Conservation (phyloP, 2,113 vertebrate genomes). For the Asarcornis scutulata region DNA sequence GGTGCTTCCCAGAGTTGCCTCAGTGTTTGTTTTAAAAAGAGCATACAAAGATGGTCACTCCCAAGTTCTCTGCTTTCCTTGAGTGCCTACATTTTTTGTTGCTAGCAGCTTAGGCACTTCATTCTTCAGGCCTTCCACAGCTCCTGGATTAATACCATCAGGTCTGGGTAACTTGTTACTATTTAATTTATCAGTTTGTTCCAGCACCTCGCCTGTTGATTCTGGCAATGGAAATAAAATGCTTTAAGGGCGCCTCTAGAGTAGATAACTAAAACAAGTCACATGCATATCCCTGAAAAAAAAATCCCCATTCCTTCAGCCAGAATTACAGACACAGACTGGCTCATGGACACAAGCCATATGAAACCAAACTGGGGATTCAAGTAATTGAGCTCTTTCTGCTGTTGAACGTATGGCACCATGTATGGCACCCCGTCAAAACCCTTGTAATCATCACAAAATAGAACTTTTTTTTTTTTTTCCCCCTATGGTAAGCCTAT, state of each 20-base stretch:
- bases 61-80: neutral
- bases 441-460: neutral
- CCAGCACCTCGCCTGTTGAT: conserved; percentile 62
- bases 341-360: conserved; percentile 3
- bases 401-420: neutral
- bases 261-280: conserved; percentile 40
- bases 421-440: neutral
- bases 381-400: neutral
- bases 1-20: conserved; percentile 16
- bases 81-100: neutral
- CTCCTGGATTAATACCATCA: conserved; percentile 58
- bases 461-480: neutral
- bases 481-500: neutral
- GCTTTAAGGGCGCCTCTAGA: conserved; percentile 32
- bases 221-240: conserved; percentile 54
- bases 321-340: conserved; percentile 22
- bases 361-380: neutral
- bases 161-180: conserved; percentile 52
- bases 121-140: conserved; percentile 54
- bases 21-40: conserved; percentile 30
- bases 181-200: conserved; percentile 68
- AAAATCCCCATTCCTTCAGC: conserved; percentile 23
- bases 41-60: conserved; percentile 40
- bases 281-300: conserved; percentile 14
- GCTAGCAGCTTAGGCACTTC: conserved; percentile 27